Percentiles rank a stretch among this genome's conserved stretches.
Evolutionary conservation across 2,797 vertebrate genomes (phyloP).

Genomic region (Acrossocheilus wenchowensis): DNA sequence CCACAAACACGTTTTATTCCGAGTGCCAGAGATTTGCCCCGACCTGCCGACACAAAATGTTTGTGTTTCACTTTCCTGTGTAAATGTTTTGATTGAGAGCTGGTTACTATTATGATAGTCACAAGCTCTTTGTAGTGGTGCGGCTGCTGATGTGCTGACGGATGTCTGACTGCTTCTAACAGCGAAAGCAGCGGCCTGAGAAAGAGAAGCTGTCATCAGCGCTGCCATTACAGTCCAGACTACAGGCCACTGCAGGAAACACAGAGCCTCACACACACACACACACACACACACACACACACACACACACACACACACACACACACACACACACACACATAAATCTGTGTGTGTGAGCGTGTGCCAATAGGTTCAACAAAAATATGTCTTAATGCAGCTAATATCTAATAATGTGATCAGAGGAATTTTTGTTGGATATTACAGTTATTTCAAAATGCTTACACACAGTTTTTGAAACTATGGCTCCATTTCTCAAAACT

Average conservation of each 20-base stretch:
- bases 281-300: neutral
- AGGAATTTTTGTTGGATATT: neutral
- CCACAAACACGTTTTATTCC: slow-evolving; percentile 36
- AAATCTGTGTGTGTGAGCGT: neutral
- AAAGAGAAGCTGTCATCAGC: slow-evolving; percentile 44
- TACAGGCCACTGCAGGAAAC: slow-evolving; percentile 33
- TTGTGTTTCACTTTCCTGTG: slow-evolving; percentile 68
- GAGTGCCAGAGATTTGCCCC: slow-evolving; percentile 66
- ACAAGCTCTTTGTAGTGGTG: slow-evolving; percentile 75
- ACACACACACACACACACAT: neutral
- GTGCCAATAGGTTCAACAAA: neutral
- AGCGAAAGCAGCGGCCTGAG: slow-evolving; percentile 10
- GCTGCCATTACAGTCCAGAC: slow-evolving; percentile 30
- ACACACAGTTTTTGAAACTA: no score
- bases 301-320: neutral
- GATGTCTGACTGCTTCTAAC: slow-evolving; percentile 24
- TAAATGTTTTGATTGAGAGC: slow-evolving; percentile 81
- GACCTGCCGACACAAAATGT: slow-evolving; percentile 73
- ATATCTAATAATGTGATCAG: neutral
- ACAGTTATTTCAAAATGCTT: no score
- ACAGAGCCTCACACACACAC: neutral
- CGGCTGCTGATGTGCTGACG: slow-evolving; percentile 65
- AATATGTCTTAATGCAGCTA: neutral
- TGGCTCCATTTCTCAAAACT: no score
- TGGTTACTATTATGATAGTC: slow-evolving; percentile 80